Base-by-base conservation (phyloP, 2,797 vertebrate species). In the Coilia nasus region DNA sequence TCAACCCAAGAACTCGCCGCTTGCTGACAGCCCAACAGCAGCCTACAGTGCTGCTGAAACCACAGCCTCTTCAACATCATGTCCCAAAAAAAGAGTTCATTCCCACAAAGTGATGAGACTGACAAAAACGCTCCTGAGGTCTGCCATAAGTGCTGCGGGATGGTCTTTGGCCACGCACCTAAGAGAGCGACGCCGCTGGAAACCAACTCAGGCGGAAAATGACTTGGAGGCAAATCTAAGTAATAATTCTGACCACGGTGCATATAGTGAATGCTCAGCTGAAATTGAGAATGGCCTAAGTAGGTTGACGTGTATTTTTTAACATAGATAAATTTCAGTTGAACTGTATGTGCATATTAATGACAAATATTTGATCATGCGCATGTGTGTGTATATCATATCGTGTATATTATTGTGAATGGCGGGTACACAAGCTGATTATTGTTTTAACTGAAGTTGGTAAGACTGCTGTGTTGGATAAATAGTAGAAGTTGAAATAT, bases 181-280 rank as follows among this genome's bases (percentile, higher is more conserved):
- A 50, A 15, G 46, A 21, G 15, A 81, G 47, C 25, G 82, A 81
- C 23, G 35, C 35, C 83, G 64, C 83, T 12, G 3, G 28, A 83
- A 81, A 82, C 6, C 81, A 44, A 85, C 60, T 85, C 82, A 85
- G 80, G 88, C 85, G 84, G 84, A 87, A 87, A 87, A 88, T 87
- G 81, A 86, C 86, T 50, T 84, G 35, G 0, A 81, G 81, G 81
- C 47, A 85, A 84, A 85, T 87, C 78, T 88, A 82, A 86, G 87
- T 87, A 87, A 83, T 87, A 83, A 86, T 84, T 47, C 83, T 81
- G 35, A 19, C 31, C 86, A 62, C 1, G 19, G 71, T 17, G 44
- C 47, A 60, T 75, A 67, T 17, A 15, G 59, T 41, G 57, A 82
- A 57, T 23, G 56, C 62, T 82, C 28, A 41, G 47, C 84, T 82